These are phyloP conservation scores for Brenthis hecate DNA, from an alignment of 2,888 invertebrate genomes.

Conservation along the genomic window DNA sequence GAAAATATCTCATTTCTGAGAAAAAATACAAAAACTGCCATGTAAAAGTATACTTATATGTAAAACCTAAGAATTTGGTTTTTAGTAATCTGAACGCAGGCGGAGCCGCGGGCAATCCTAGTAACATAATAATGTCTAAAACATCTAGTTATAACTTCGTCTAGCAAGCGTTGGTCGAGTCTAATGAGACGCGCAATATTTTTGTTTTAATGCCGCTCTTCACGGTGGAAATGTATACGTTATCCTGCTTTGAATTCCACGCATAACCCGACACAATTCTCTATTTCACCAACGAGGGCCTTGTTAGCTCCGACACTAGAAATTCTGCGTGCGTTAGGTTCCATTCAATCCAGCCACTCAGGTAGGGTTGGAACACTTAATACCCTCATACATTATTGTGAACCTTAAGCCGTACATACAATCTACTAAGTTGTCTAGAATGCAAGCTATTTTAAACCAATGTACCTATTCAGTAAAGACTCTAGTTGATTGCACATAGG, in stretches of 20 bases:
- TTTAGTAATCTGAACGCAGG: too few species aligned
- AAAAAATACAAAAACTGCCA: too few species aligned
- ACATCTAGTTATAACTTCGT: neutral
- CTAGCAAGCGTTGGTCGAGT: neutral
- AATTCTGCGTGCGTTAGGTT: constrained; percentile 39
- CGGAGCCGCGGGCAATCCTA: too few species aligned
- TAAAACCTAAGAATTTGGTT: too few species aligned
- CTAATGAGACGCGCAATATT: neutral
- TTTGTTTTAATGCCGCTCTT: neutral
- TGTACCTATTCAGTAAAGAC: constrained; percentile 21
- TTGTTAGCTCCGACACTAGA: constrained; percentile 44
- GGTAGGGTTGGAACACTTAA: constrained; percentile 43
- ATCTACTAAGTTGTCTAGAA: constrained; percentile 21
- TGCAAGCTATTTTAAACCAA: constrained; percentile 30
- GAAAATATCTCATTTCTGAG: too few species aligned
- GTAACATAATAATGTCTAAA: neutral
- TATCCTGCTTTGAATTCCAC: constrained; percentile 10
- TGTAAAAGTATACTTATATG: too few species aligned
- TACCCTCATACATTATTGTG: constrained; percentile 41
- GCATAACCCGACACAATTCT: constrained; percentile 32
- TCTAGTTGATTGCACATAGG: constrained; percentile 23
- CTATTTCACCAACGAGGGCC: constrained; percentile 37
- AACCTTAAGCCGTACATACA: constrained; percentile 33
- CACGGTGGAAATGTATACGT: neutral
- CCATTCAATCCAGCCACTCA: constrained; percentile 44